phyloP scores from a whole-genome alignment of 2,797 vertebrate species.

The Pygocentrus nattereri region DNA sequence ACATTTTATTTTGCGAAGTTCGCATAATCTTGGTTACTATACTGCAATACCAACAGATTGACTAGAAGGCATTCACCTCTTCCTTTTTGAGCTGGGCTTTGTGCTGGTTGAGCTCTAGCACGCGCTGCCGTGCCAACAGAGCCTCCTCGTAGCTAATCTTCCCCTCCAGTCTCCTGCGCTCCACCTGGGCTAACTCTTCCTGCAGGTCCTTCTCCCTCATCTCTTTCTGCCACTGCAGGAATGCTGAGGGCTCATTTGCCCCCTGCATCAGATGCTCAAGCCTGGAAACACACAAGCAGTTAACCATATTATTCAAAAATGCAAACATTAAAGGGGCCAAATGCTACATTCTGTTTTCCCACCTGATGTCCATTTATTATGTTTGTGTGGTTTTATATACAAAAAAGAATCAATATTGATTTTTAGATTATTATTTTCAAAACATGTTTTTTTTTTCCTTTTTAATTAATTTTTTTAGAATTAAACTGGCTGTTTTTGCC shows the following conservation, averaged over 20 bases:
- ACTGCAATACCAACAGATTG: not conserved
- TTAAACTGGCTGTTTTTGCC: no score
- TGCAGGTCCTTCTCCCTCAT: constrained; percentile 83
- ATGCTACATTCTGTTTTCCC: not conserved
- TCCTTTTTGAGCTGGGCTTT: constrained; percentile 82
- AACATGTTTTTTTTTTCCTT: not conserved
- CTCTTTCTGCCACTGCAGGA: constrained; percentile 88
- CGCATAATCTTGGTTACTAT: not conserved
- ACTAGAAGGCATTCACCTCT: constrained; percentile 78
- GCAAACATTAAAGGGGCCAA: not conserved
- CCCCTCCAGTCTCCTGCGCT: constrained; percentile 80
- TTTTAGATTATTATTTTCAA: not conserved
- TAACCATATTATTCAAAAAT: not conserved
- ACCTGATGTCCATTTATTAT: not conserved
- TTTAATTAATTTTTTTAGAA: no score
- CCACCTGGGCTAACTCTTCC: constrained; percentile 77
- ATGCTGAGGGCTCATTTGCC: constrained; percentile 81
- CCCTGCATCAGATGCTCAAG: constrained; percentile 83
- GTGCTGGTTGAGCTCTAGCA: constrained; percentile 83
- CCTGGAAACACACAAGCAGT: constrained; percentile 69
- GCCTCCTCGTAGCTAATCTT: constrained; percentile 86
- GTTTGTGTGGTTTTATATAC: not conserved
- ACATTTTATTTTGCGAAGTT: no score
- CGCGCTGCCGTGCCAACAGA: constrained; percentile 78
- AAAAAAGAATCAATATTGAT: not conserved